Evolutionary conservation across 2,888 invertebrate genomes (phyloP).

Genomic region (Luperina nickerlii): DNA sequence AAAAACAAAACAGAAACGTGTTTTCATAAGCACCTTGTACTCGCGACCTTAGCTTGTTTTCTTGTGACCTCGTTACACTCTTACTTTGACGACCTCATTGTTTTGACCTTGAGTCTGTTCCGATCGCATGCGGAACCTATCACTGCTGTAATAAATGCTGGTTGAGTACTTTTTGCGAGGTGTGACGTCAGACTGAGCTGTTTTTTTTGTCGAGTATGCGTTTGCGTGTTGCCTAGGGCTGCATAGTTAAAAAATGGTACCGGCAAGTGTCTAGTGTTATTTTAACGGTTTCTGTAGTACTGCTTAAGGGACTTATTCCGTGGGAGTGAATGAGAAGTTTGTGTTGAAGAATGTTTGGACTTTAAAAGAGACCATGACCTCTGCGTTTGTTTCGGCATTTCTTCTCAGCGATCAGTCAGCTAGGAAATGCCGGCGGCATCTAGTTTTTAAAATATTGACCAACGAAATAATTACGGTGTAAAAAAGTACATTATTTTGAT

Average conservation of each 20-base stretch:
- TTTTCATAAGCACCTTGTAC: slow-evolving; percentile 54
- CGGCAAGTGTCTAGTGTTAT: neutral
- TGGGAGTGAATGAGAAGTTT: neutral
- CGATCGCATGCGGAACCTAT: slow-evolving; percentile 62
- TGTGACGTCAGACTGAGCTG: slow-evolving; percentile 15
- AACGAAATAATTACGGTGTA: neutral
- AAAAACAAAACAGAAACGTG: slow-evolving; percentile 45
- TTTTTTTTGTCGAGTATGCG: neutral
- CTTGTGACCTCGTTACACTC: slow-evolving; percentile 59
- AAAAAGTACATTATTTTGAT: neutral
- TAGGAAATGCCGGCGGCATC: neutral
- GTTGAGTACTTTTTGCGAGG: slow-evolving; percentile 30
- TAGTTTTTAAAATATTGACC: neutral
- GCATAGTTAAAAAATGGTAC: neutral
- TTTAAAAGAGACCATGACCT: too few species aligned
- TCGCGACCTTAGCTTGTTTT: slow-evolving; percentile 62
- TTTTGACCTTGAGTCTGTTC: slow-evolving; percentile 54
- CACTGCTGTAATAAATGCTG: slow-evolving; percentile 38
- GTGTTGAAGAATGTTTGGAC: neutral
- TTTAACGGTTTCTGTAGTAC: slow-evolving; percentile 14
- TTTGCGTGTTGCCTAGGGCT: slow-evolving; percentile 14
- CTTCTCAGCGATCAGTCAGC: too few species aligned
- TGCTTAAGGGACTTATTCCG: neutral
- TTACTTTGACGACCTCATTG: slow-evolving; percentile 62
- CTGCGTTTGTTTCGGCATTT: too few species aligned